Percentiles rank a stretch among this genome's conserved stretches.
Conservation (phyloP, 2,888 invertebrate genomes). For the Unio pictorum region DNA sequence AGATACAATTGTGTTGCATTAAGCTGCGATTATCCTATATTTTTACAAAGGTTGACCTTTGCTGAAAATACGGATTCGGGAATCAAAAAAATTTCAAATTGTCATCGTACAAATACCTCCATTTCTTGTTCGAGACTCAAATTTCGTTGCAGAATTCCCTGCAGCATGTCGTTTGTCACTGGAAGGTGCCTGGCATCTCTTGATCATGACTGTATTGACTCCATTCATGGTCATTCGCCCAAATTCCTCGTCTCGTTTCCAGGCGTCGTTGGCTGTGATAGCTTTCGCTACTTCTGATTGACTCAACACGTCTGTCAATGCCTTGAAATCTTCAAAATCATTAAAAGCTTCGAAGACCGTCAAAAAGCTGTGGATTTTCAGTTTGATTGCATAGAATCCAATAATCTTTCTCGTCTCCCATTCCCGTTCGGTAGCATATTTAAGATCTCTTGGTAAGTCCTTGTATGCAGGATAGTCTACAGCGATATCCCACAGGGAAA, state of each 20-base stretch:
- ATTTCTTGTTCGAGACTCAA: slow-evolving; percentile 25
- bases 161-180: slow-evolving; percentile 27
- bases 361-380: slow-evolving; percentile 29
- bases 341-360: slow-evolving; percentile 26
- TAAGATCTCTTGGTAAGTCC: slow-evolving; percentile 25
- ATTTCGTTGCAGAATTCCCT: slow-evolving; percentile 20
- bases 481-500: not conserved
- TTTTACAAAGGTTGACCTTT: no score
- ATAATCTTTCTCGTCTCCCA: slow-evolving; percentile 26
- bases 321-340: slow-evolving; percentile 28
- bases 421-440: slow-evolving; percentile 24
- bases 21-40: no score
- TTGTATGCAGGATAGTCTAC: slow-evolving; percentile 19
- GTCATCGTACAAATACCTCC: slow-evolving; percentile 11
- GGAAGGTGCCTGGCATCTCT: slow-evolving; percentile 11
- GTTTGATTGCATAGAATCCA: slow-evolving; percentile 19
- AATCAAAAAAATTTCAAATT: no score
- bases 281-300: slow-evolving; percentile 14
- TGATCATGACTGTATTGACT: slow-evolving; percentile 23
- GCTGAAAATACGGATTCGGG: no score
- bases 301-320: slow-evolving; percentile 17
- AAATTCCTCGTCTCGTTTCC: slow-evolving; percentile 32
- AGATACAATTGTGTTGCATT: no score
- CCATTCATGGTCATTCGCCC: slow-evolving; percentile 26
- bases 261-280: slow-evolving; percentile 22